Evolutionary conservation across 2,888 invertebrate genomes (phyloP), one percentile per base, ranked within the genome.

Genomic region (Anticlea derivata): DNA sequence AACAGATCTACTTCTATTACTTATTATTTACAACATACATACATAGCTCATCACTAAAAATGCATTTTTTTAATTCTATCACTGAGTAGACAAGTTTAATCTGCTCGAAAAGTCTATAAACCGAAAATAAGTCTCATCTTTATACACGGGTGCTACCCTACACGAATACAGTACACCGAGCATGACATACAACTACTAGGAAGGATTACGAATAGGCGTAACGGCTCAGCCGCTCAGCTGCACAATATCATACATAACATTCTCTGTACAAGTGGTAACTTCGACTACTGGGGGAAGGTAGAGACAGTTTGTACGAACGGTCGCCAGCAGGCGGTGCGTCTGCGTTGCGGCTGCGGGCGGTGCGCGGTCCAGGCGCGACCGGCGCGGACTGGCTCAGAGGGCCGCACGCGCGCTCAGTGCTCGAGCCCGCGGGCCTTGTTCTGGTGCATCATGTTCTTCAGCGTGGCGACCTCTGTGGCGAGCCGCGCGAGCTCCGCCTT

Each of bases 391-490:
- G 55, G 65, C 65, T 60, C 61, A 52, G 58, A 64, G 50, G 73
- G 62, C 57, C 73, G 72, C 74, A 70, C 45, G 52, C 49, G 41
- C 64, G 83, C 83, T 89, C 88, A 90, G 78, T 90, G 89, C 74
- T 89, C 89, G 70, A 82, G 82, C 62, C 79, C 78, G 66, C 89
- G 86, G 62, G 78, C 59, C 70, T 88, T 93, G 67, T 93, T 93
- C 66, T 94, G 92, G 56, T 94, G 94, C 91, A 96, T 93, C 91
- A 95, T 94, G 71, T 94, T 95, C 80, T 97, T 97, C 5, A 98
- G 93, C 60, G 95, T 96, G 40, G 96, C 97, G 61, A 98, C 97
- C 85, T 98, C 98, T 1, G 96, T 95, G 24, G 97, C 97, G 13
- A 98, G 93, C 65, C 96, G 93, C 68, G 96, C 96, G 63, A 98